These are phyloP conservation scores for Taenioides sp. DNA, from an alignment of 2,797 vertebrate genomes.

Conservation along the genomic window DNA sequence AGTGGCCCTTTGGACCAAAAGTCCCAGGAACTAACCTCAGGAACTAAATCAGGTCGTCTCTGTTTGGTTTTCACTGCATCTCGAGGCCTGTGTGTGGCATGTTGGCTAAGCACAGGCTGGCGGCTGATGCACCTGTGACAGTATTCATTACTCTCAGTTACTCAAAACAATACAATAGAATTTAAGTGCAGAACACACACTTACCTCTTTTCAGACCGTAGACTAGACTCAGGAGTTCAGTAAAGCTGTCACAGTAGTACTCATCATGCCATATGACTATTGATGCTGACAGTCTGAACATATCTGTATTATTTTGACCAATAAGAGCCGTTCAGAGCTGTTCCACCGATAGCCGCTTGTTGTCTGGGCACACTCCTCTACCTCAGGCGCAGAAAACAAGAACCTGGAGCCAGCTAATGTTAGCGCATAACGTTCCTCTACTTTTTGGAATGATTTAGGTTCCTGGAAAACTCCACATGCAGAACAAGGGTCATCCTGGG, in stretches of 20 bases:
- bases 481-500: constrained; percentile 9
- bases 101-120: neutral
- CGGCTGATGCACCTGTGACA: neutral
- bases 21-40: constrained; percentile 46
- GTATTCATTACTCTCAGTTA: constrained; percentile 7
- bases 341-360: constrained; percentile 16
- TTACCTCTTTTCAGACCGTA: constrained; percentile 17
- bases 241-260: constrained; percentile 7
- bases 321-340: constrained; percentile 23
- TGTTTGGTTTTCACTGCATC: constrained; percentile 24
- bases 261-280: neutral
- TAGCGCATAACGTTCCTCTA: constrained; percentile 16
- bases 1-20: constrained; percentile 23
- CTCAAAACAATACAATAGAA: constrained; percentile 8
- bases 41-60: constrained; percentile 31
- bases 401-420: constrained; percentile 16
- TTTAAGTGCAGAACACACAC: constrained; percentile 8
- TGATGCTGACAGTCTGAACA: constrained; percentile 8
- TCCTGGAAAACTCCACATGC: constrained; percentile 9
- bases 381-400: constrained; percentile 36
- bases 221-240: constrained; percentile 51
- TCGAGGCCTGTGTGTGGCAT: constrained; percentile 17
- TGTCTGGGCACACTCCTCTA: constrained; percentile 22
- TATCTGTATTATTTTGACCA: constrained; percentile 3
- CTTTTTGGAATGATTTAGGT: constrained; percentile 24